phyloP scores from a whole-genome alignment of 2,888 invertebrate genomes.

The Alcis repandata region DNA sequence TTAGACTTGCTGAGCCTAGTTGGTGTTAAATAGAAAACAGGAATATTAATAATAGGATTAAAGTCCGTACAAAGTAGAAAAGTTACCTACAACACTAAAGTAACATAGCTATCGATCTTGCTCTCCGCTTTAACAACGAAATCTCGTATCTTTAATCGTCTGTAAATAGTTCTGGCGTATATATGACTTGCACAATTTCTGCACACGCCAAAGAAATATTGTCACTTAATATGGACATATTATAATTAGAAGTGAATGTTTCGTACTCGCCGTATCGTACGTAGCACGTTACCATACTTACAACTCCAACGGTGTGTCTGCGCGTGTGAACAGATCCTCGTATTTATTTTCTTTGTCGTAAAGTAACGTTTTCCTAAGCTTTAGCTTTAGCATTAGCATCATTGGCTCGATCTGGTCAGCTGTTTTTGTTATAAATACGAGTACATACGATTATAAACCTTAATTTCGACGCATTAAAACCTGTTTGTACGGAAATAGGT shows the following conservation, averaged over 20 bases:
- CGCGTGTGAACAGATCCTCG: slow-evolving; percentile 1
- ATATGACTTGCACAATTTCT: slow-evolving; percentile 1
- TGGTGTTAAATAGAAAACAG: background rate
- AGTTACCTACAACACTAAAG: background rate
- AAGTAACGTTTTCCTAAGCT: slow-evolving; percentile 23
- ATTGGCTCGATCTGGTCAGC: slow-evolving; percentile 6
- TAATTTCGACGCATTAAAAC: slow-evolving; percentile 29
- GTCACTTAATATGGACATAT: slow-evolving; percentile 3
- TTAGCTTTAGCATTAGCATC: slow-evolving; percentile 39
- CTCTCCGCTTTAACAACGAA: background rate
- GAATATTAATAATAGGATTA: background rate
- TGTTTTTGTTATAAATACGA: slow-evolving; percentile 11
- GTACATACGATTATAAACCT: slow-evolving; percentile 24
- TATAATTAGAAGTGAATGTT: slow-evolving; percentile 7
- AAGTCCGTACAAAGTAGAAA: too few species aligned
- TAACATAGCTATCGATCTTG: background rate
- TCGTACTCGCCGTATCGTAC: slow-evolving; percentile 1
- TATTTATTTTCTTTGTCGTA: slow-evolving; percentile 19
- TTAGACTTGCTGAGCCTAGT: slow-evolving; percentile 5
- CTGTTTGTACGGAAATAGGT: slow-evolving; percentile 9
- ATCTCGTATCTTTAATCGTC: too few species aligned
- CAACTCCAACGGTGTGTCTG: slow-evolving; percentile 8
- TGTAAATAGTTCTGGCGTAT: too few species aligned
- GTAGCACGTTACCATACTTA: slow-evolving; percentile 17
- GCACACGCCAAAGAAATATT: background rate